A percentile compares a stretch with the other conserved stretches of the same genome.
Evolutionary conservation across 2,888 invertebrate genomes (phyloP).

Genomic region (Drosophila yooni): DNA sequence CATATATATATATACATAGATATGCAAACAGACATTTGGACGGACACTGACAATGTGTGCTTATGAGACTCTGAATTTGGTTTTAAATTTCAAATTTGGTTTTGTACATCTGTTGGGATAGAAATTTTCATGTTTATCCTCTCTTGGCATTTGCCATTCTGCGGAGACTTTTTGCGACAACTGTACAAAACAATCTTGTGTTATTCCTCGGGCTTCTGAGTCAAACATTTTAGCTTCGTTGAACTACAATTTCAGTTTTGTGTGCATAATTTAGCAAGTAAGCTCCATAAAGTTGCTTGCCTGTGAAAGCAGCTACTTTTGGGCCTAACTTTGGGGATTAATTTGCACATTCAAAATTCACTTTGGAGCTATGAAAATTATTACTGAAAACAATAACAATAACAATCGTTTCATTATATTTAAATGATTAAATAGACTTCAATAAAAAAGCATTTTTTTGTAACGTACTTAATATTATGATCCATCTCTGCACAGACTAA

Average conservation of each 20-base stretch:
- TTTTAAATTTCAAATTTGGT: constrained; percentile 66
- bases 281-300: constrained; percentile 45
- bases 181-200: constrained; percentile 40
- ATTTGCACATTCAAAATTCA: not conserved
- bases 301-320: constrained; percentile 46
- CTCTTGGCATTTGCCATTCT: constrained; percentile 51
- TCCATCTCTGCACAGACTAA: not conserved
- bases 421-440: not conserved
- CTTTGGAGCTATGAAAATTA: constrained; percentile 1
- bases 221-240: constrained; percentile 43
- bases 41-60: constrained; percentile 31
- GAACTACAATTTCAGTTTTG: constrained; percentile 42
- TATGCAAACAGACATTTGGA: not conserved
- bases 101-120: constrained; percentile 53
- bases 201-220: constrained; percentile 24
- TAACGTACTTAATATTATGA: not conserved
- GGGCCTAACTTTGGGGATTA: constrained; percentile 24
- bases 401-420: not conserved
- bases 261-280: constrained; percentile 11
- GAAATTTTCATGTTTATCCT: constrained; percentile 65
- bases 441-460: not conserved
- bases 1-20: not conserved
- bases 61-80: constrained; percentile 46
- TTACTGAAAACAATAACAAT: not conserved
- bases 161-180: constrained; percentile 52